phyloP scores from a whole-genome alignment of 2,888 invertebrate genomes.

The Phyto melanocephala region DNA sequence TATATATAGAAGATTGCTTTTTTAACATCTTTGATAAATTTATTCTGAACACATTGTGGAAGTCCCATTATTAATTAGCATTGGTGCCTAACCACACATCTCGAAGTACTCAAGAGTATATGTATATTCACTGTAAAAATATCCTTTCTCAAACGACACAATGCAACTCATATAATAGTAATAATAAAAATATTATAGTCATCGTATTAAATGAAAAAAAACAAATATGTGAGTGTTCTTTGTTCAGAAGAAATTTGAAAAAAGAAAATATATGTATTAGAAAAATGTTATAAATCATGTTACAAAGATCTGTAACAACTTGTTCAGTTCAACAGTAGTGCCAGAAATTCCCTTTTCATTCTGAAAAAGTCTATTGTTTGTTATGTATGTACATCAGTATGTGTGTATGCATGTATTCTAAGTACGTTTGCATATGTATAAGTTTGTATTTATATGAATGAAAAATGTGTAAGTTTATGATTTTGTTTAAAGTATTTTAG shows the following conservation, averaged over 20 bases:
- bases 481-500: slow-evolving; percentile 9
- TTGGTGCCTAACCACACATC: too few relatives aligned
- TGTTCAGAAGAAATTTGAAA: not conserved
- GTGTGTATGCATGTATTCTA: too few relatives aligned
- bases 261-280: not conserved
- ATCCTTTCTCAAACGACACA: too few relatives aligned
- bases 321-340: slow-evolving; percentile 24
- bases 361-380: not conserved
- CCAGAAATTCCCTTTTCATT: not conserved
- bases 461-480: slow-evolving; percentile 15
- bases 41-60: too few relatives aligned
- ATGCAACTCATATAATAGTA: slow-evolving; percentile 21
- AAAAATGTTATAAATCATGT: slow-evolving; percentile 33
- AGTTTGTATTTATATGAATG: too few relatives aligned
- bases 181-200: slow-evolving; percentile 39
- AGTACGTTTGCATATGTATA: too few relatives aligned
- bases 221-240: slow-evolving; percentile 3
- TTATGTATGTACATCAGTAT: not conserved
- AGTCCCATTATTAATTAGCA: too few relatives aligned
- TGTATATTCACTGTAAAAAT: too few relatives aligned
- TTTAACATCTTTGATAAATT: too few relatives aligned
- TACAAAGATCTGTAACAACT: slow-evolving; percentile 23
- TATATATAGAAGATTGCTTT: too few relatives aligned
- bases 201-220: slow-evolving; percentile 44
- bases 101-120: too few relatives aligned